Evolutionary conservation across 2,888 invertebrate species (phyloP), one percentile per base, ranked within the genome.

Genomic region (Tuberolachnus salignus): DNA sequence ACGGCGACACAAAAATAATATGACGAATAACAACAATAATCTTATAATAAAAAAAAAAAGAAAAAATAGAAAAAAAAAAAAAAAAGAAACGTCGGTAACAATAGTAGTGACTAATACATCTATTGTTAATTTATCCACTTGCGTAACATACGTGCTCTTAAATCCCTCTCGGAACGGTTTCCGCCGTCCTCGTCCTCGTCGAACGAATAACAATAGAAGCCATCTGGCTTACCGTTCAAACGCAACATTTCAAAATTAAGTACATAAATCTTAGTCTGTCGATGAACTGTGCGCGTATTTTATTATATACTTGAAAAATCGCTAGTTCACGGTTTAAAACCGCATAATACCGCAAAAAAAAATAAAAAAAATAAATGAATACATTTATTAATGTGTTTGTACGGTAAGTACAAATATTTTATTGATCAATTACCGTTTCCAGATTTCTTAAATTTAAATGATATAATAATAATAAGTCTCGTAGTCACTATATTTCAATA

Each of bases 101-200:
- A 59, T 23, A 71, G 59, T 71, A 46, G 23, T 46, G 26, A 59
- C 44, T 71, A 59, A 46, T 46, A 34, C 34, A 59, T 26, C 59
- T 46, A 44, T 46, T 59, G 71, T 71, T 71, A 59, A 71, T 71
- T 46, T 59, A 57, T 70, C 55, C 70, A 23, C 4, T 55, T 1
- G 23, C 55, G 10, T 0, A 44, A 70, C 53, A 55, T 55, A 70
- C 13, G 53, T 55, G 11, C 55, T 16, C 26, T 11, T 23, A 53
- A 70, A 44, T 70, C 55, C 34, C 44, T 51, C 64, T 23, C 21
- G 42, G 64, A 19, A 64, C 44, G 8, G 13, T 21, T 16, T 49
- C 16, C 16, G n/a, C n/a, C n/a, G n/a, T n/a, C 23, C 49, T 49
- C 23, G 11, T 34, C n/a, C n/a, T n/a, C n/a, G 23, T 16, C 14